Percentiles rank a stretch among this genome's conserved stretches.
phyloP scores from a whole-genome alignment of 2,797 vertebrate species.

The Leuciscus waleckii region DNA sequence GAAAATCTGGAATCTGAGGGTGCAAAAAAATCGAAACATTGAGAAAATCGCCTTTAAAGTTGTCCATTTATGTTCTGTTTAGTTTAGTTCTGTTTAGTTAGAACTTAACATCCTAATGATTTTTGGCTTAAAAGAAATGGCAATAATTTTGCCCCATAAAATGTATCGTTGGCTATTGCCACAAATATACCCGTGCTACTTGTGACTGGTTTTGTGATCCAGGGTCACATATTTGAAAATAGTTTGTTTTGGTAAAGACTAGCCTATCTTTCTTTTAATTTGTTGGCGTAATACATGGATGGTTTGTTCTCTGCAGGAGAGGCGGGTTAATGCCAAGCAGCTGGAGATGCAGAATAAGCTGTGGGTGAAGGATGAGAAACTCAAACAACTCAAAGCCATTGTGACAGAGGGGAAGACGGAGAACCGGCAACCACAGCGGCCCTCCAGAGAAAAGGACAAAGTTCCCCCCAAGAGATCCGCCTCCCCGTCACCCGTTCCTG shows the following conservation, averaged over 20 bases:
- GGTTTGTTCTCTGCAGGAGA: conserved; percentile 76
- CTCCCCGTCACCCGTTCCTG: conserved; percentile 83
- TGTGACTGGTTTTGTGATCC: too few relatives aligned
- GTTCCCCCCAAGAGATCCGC: conserved; percentile 76
- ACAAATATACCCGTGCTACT: too few relatives aligned
- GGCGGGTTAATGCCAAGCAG: conserved; percentile 94
- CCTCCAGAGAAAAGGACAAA: conserved; percentile 85
- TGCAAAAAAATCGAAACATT: too few relatives aligned
- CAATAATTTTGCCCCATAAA: too few relatives aligned
- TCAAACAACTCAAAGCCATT: conserved; percentile 97
- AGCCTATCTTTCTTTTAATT: background rate
- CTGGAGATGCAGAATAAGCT: conserved; percentile 98
- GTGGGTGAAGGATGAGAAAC: conserved; percentile 97
- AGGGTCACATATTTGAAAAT: background rate
- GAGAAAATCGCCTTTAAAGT: too few relatives aligned
- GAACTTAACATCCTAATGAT: too few relatives aligned
- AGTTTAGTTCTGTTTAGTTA: too few relatives aligned
- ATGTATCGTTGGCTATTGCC: too few relatives aligned
- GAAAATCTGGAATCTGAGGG: too few relatives aligned
- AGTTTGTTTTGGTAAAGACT: background rate
- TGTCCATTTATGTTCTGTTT: too few relatives aligned
- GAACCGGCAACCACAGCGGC: conserved; percentile 78
- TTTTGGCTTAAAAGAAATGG: too few relatives aligned
- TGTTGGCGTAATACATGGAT: background rate
- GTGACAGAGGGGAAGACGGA: conserved; percentile 84